Evolutionary conservation across 2,797 vertebrate species (phyloP), one percentile per base, ranked within the genome.

Genomic region (Selene dorsalis): DNA sequence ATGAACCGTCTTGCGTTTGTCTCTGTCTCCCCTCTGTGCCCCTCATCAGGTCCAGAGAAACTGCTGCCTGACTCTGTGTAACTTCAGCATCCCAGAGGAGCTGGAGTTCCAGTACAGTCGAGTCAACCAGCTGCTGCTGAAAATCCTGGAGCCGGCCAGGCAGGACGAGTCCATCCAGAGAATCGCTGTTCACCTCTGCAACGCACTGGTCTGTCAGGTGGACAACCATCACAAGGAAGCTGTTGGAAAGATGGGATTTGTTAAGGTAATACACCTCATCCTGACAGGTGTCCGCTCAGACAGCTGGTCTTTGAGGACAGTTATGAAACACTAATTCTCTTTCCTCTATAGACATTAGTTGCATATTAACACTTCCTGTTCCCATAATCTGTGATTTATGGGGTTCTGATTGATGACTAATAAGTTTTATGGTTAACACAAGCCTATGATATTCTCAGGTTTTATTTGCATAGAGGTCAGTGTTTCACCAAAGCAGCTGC

Each of bases 161-260:
- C 97, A 98, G 92, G 98, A 99, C 0, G 97, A 99, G 92, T 99
- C 97, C 0, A 99, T 99, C 92, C 98, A 99, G 95, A 96, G 98
- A 73, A 99, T 99, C 0, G 98, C 98, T 0, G 98, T 99, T 57
- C 98, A 99, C 86, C 96, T 99, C 72, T 99, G 98, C 90, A 99
- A 99, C 0, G 98, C 98, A 18, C 89, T 99, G 84, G 98, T 99
- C 87, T 99, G 98, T 90, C 98, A 99, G 93, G 98, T 99, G 92
- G 98, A 99, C 95, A 99, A 99, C 0, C 97, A 98, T 83, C 98
- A 99, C 89, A 99, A 99, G 84, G 98, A 99, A 82, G 97, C 97
- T 0, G 98, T 99, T 78, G 98, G 98, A 53, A 98, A 98, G 95
- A 99, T 99, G 98, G 98, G 98, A 38, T 99, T 99, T 39, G 98